Evolutionary conservation across 37 sponge, comb jelly and placozoan species (phyloP).

Genomic region (Theonella swinhoei): DNA sequence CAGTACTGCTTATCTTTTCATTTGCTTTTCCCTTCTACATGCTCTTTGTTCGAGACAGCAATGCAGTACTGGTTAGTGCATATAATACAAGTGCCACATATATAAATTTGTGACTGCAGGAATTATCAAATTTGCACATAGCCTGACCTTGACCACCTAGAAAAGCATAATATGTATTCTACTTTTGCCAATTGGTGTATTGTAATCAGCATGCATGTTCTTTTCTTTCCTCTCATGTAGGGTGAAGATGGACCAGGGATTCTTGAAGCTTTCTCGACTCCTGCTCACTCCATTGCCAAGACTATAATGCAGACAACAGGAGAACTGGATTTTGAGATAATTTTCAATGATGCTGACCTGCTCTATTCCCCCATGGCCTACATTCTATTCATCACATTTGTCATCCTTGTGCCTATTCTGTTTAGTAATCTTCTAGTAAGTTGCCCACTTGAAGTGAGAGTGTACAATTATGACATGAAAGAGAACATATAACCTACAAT

Average conservation of each 20-base stretch:
- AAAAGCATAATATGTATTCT: too few relatives aligned
- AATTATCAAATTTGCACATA: too few relatives aligned
- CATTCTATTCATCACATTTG: conserved; percentile 17
- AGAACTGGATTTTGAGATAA: conserved; percentile 4
- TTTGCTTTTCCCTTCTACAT: conserved; percentile 40
- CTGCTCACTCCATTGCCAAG: not conserved
- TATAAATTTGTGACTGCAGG: too few relatives aligned
- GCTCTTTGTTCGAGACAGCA: conserved; percentile 2
- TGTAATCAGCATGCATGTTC: too few relatives aligned
- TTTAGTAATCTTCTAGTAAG: conserved; percentile 28
- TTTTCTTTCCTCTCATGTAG: too few relatives aligned
- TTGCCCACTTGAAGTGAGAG: not conserved
- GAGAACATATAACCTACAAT: not conserved
- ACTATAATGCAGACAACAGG: not conserved
- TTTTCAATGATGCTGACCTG: too few relatives aligned
- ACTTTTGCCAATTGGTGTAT: too few relatives aligned
- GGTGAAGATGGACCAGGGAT: not conserved
- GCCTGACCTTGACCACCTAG: too few relatives aligned
- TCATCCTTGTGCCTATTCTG: conserved; percentile 26
- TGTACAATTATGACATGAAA: too few relatives aligned
- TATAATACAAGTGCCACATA: too few relatives aligned
- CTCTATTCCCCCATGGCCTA: conserved; percentile 10
- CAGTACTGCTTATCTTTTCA: conserved; percentile 10
- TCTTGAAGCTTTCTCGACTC: not conserved
- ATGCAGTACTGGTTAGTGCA: not conserved